Conservation (phyloP, 1,140 invertebrate species). For the Sminthurinus signatus region DNA sequence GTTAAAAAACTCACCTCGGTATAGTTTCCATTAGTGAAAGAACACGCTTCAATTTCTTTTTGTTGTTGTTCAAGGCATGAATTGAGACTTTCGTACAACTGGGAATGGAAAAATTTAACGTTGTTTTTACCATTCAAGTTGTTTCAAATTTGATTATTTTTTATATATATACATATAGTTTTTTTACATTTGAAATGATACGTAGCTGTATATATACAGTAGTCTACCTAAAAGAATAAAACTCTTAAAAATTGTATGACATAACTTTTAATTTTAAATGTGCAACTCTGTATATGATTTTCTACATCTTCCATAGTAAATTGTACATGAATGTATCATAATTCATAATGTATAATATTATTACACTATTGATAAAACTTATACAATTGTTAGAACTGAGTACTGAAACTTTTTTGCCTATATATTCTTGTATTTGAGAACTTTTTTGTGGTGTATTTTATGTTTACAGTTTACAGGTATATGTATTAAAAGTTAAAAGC, state of each 20-base stretch:
- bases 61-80: conserved; percentile 44
- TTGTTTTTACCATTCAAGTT: neutral
- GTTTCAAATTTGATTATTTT: neutral
- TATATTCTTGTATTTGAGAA: too few species aligned
- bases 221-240: neutral
- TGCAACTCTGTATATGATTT: too few species aligned
- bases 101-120: conserved; percentile 37
- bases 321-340: too few species aligned
- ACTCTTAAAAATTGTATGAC: neutral
- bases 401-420: too few species aligned
- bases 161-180: neutral
- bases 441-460: too few species aligned
- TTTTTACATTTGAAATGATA: neutral
- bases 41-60: conserved; percentile 1
- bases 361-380: too few species aligned
- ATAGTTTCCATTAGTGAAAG: conserved; percentile 21
- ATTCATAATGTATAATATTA: too few species aligned
- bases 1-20: conserved; percentile 29
- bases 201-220: neutral
- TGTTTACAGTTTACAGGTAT: too few species aligned
- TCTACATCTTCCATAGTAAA: too few species aligned
- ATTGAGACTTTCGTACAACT: conserved; percentile 67
- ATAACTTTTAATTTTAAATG: neutral
- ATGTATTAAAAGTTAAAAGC: too few species aligned
- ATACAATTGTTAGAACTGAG: too few species aligned